Percentiles rank a stretch among this genome's conserved stretches.
Conservation (phyloP, 2,888 invertebrate species). For the Harmothoe impar region DNA sequence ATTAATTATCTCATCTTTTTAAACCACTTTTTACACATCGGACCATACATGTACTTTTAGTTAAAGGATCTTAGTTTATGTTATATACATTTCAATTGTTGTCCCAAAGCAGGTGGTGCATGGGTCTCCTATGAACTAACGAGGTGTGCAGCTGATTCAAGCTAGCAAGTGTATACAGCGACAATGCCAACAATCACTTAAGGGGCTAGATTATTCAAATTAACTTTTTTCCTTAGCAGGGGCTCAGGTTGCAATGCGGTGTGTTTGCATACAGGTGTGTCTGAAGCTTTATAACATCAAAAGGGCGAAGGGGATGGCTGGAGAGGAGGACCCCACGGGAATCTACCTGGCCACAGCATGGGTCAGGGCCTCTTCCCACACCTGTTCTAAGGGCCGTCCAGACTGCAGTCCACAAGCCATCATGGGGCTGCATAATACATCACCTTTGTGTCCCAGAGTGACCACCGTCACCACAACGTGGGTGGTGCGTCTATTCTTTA, state of each 20-base stretch:
- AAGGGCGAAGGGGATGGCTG: neutral
- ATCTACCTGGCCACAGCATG: neutral
- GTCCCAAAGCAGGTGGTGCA: no score
- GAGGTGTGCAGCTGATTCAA: no score
- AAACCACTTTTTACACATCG: no score
- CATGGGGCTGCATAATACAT: constrained; percentile 36
- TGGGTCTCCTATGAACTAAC: no score
- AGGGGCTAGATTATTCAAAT: no score
- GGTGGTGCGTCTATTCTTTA: constrained; percentile 16
- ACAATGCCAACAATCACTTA: no score
- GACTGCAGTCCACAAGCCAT: neutral
- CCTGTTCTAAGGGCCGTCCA: neutral
- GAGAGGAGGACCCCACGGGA: neutral
- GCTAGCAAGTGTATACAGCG: no score
- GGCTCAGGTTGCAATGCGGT: neutral
- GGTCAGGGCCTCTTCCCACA: neutral
- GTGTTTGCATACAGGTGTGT: constrained; percentile 9
- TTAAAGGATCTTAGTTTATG: no score
- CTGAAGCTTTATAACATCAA: neutral
- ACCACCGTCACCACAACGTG: neutral
- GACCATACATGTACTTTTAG: no score
- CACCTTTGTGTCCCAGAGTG: neutral
- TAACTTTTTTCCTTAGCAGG: no score
- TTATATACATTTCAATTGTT: no score
- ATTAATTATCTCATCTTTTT: no score